Evolutionary conservation across 2,888 invertebrate genomes (phyloP), one percentile per base, ranked within the genome.

Genomic region (Pogonocherus hispidulus): DNA sequence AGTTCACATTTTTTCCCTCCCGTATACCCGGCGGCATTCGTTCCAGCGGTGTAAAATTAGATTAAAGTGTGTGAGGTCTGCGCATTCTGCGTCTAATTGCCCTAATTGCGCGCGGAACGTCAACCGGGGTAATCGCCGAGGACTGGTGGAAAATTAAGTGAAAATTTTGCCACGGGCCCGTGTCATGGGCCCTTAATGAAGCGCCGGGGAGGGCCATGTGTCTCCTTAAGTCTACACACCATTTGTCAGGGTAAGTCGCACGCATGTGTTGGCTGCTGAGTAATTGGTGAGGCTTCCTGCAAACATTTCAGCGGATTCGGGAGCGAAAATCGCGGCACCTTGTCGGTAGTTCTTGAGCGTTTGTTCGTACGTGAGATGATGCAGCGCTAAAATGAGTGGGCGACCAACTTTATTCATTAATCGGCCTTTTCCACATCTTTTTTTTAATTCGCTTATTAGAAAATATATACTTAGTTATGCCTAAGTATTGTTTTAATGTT

Each of bases 151-250:
- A 81, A 81, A 83, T 83, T 81, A 83, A 83, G 83, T 81, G 83
- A 81, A 79, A 77, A 82, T 80, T 78, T 79, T 78, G 80, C 80
- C 83, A 83, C 83, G 81, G 79, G 78, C 79, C 79, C 83, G 82
- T 82, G 78, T 78, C 80, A 71, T 68, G 54, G 55, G 59, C 37
- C 62, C 70, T n/a, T 75, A 78, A 78, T 76, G 75, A 76, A 60
- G 62, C 71, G 75, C 41, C 32, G 44, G 19, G 51, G 66, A 47
- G 54, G 18, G 20, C 22, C 47, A 23, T 44, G 46, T 27, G 20
- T 19, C 52, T 18, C 5, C 4, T 19, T 4, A 32, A 11, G 67
- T 68, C 68, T 70, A 56, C 67, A 66, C 72, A 51, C 57, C 69
- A 67, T 72, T 72, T 72, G 67, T 72, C 67, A 70, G 37, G 54